Base-by-base conservation (phyloP, 1,140 invertebrate genomes). In the Drosophila sturtevanti region DNA sequence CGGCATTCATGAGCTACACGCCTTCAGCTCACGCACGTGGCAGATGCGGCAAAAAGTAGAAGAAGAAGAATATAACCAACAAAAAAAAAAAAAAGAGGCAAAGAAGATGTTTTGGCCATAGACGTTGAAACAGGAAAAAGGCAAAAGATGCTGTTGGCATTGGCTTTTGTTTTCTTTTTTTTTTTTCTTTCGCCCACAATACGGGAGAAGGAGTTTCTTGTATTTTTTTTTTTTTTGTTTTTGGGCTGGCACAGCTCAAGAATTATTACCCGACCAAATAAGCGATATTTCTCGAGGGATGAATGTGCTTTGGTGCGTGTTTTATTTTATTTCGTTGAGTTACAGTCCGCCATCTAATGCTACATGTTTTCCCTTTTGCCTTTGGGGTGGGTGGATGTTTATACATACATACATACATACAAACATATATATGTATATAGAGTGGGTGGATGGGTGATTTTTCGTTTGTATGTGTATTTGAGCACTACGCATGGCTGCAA, bases 251-350 rank as follows among this genome's bases (percentile, higher is more conserved):
- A 69, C 71, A 68, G 68, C 56, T 60, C 72, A 91, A 91, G 90
- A 91, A 90, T 91, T 91, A 91, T 91, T 91, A 85, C 82, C 82
- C 81, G 87, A 84, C 86, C 90, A 90, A 91, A 91, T 91, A 91
- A 91, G 90, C 90, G 84, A 91, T 91, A 91, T 90, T 90, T 91
- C 90, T 91, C 90, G 90, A 91, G 90, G 90, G 90, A 91, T 91
- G 90, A 91, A 91, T 91, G 90, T 91, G 86, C 90, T 82, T 91
- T 91, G 86, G 90, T 91, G 90, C 90, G 90, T 91, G 90, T 91
- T 91, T 91, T 91, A 91, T 91, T 91, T 91, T 91, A 91, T 91
- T 91, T 91, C 84, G 90, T 91, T 91, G 81, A 90, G 85, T 90
- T 89, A 89, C 84, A 84, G 80, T 78, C 85, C 80, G 81, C 76